phyloP scores from a whole-genome alignment of 2,888 invertebrate species.

The Coleophora deauratella region DNA sequence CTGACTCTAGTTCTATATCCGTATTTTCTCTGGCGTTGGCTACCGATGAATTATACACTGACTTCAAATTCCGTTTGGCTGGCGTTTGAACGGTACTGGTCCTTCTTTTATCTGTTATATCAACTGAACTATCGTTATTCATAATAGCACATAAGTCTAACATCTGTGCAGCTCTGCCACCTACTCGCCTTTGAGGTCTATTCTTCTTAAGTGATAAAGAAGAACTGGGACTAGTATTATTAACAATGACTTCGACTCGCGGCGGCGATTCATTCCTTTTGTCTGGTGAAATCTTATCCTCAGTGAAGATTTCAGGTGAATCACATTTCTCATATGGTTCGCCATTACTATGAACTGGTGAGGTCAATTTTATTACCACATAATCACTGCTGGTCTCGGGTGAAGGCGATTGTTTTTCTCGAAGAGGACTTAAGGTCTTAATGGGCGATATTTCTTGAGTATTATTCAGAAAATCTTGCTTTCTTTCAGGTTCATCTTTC shows the following conservation, averaged over 20 bases:
- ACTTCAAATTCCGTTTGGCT: constrained; percentile 48
- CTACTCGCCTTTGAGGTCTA: constrained; percentile 45
- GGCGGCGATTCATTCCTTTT: constrained; percentile 57
- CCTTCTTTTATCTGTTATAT: constrained; percentile 39
- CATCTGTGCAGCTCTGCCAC: constrained; percentile 64
- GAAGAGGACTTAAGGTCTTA: constrained; percentile 52
- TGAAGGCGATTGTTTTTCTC: constrained; percentile 39
- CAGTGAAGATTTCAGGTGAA: constrained; percentile 65
- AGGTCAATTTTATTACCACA: constrained; percentile 49
- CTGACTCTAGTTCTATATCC: constrained; percentile 21
- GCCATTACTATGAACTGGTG: constrained; percentile 54
- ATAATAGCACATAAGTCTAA: constrained; percentile 49
- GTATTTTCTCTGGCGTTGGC: constrained; percentile 29
- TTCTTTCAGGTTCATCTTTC: constrained; percentile 48
- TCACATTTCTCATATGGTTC: constrained; percentile 48
- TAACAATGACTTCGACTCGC: constrained; percentile 31
- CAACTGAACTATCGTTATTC: constrained; percentile 29
- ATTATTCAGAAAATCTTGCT: constrained; percentile 70
- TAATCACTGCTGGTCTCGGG: constrained; percentile 51
- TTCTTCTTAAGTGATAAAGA: constrained; percentile 57
- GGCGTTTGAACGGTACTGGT: constrained; percentile 32
- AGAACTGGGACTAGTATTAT: constrained; percentile 47
- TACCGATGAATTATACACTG: constrained; percentile 39
- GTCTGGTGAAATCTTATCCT: constrained; percentile 57
- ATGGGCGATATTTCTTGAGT: constrained; percentile 78